A percentile compares a stretch with the other conserved stretches of the same genome.
These are phyloP conservation scores for Lumbricus terrestris DNA, from an alignment of 2,888 invertebrate genomes.

Conservation along the genomic window DNA sequence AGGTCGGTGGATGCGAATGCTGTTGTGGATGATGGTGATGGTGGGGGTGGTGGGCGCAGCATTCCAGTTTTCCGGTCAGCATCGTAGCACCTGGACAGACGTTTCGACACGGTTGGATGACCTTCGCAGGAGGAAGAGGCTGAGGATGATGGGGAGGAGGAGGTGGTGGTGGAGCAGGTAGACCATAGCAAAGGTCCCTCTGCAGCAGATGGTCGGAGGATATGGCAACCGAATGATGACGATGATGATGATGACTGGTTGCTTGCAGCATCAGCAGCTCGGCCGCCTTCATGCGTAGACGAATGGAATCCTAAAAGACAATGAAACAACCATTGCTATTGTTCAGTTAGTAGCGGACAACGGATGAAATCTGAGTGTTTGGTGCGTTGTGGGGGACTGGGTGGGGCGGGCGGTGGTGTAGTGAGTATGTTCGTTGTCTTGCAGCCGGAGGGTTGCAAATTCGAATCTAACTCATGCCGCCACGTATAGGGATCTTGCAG, in stretches of 20 bases:
- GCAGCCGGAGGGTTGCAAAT: too few species aligned
- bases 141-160: background rate
- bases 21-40: background rate
- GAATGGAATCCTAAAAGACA: background rate
- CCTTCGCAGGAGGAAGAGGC: background rate
- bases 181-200: conserved; percentile 9
- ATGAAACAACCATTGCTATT: background rate
- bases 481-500: too few species aligned
- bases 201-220: background rate
- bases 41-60: background rate
- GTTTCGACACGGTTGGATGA: conserved; percentile 9
- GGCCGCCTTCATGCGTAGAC: background rate
- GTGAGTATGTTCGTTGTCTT: too few species aligned
- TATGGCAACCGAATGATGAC: background rate
- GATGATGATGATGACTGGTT: background rate
- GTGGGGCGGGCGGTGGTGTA: too few species aligned
- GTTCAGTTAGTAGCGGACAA: background rate
- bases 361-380: too few species aligned
- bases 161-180: background rate
- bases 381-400: too few species aligned
- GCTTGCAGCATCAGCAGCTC: background rate
- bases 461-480: too few species aligned
- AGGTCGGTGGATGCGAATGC: background rate
- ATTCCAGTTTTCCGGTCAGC: background rate
- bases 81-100: background rate